Conservation (phyloP, 2,888 invertebrate genomes). For the Cephus spinipes region DNA sequence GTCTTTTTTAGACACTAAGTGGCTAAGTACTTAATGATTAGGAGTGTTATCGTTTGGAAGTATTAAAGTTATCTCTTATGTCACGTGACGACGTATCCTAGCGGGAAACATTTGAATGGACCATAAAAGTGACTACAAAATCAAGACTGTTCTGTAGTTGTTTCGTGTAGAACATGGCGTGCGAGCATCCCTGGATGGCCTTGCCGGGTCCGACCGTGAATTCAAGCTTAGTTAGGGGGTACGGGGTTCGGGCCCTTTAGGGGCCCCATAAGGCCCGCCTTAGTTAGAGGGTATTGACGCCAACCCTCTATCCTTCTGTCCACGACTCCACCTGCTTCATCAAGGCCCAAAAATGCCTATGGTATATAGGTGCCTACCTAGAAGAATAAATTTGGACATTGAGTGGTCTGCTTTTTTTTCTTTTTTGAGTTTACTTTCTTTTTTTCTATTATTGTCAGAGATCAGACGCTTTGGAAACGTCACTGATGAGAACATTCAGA, state of each 20-base stretch:
- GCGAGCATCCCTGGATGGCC: conserved; percentile 25
- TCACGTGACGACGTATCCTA: not conserved
- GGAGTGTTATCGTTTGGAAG: not conserved
- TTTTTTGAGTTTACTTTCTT: not conserved
- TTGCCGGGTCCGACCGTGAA: conserved; percentile 29
- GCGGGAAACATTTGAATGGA: not conserved
- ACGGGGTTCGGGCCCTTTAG: not conserved
- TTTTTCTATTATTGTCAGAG: not conserved
- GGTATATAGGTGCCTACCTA: not conserved
- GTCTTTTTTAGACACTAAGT: too few relatives aligned
- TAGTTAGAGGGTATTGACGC: conserved; percentile 49
- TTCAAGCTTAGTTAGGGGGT: not conserved
- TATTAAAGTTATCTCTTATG: not conserved
- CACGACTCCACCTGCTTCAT: conserved; percentile 32
- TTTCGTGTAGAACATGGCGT: conserved; percentile 20
- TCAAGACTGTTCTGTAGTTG: not conserved
- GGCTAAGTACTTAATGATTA: not conserved
- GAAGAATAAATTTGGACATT: not conserved
- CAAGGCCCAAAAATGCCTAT: not conserved
- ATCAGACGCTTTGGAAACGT: not conserved
- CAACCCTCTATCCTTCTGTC: conserved; percentile 11
- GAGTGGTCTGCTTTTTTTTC: not conserved
- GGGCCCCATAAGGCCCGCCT: conserved; percentile 34
- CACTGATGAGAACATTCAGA: not conserved
- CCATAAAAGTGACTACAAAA: not conserved